Evolutionary conservation across 1,140 invertebrate genomes (phyloP), one percentile per base, ranked within the genome.

Genomic region (Pachypeltis micranthus): DNA sequence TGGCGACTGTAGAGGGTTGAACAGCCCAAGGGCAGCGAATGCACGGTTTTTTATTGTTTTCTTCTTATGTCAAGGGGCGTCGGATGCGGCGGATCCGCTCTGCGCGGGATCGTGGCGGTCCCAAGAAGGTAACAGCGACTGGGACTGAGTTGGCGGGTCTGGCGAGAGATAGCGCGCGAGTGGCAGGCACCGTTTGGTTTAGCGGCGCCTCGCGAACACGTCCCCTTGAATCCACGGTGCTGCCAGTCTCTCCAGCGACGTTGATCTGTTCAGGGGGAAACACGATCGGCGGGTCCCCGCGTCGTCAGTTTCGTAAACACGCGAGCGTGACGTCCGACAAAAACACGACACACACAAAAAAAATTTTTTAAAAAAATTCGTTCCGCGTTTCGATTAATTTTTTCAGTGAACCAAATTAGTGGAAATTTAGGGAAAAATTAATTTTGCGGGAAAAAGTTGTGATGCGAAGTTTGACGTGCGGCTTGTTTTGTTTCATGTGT

Each of bases 401-500:
- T 7, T 39, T n/a, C 34, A 39, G n/a, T n/a, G 7, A 39, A 7
- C n/a, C 34, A 10, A 39, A 39, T 39, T 39, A 7, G 34, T 39
- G n/a, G n/a, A n/a, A n/a, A n/a, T n/a, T n/a, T n/a, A n/a, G n/a
- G n/a, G n/a, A n/a, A n/a, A n/a, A n/a, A n/a, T n/a, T n/a, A n/a
- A n/a, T n/a, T n/a, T n/a, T n/a, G n/a, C n/a, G n/a, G n/a, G n/a
- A n/a, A n/a, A 39, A 39, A 39, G 34, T 39, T 39, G 34, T 39
- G 7, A 39, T 39, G 34, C n/a, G n/a, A 10, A n/a, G 34, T 10
- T 21, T 51, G 47, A 51, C 23, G 12, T 51, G 47, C 23, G 47
- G 47, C 23, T 21, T 21, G 47, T 51, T 51, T 21, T 51, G 47
- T 51, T 51, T 51, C 47, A 51, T 51, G 47, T 51, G 47, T 51